phyloP scores from a whole-genome alignment of 2,113 vertebrate species.

The Terrapene triunguis region DNA sequence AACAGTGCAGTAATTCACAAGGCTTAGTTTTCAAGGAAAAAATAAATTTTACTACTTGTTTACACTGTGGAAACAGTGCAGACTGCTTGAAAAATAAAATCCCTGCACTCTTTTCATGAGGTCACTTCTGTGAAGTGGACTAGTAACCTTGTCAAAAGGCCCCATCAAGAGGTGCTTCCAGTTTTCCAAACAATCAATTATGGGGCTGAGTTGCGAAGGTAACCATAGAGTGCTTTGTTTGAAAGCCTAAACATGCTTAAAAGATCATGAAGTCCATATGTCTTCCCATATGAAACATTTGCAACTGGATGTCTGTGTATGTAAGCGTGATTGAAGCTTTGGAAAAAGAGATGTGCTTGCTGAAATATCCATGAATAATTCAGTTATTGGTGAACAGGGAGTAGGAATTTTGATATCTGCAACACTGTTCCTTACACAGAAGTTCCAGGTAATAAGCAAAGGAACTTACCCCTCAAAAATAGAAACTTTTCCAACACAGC shows the following conservation, averaged over 20 bases:
- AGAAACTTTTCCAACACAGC: neutral
- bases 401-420: constrained; percentile 14
- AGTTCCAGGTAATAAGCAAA: constrained; percentile 6
- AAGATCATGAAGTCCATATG: constrained; percentile 53
- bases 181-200: constrained; percentile 57
- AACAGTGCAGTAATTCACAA: neutral
- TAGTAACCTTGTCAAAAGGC: constrained; percentile 58
- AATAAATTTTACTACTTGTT: constrained; percentile 25
- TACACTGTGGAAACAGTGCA: neutral
- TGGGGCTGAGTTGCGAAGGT: constrained; percentile 27
- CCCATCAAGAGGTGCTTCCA: constrained; percentile 37
- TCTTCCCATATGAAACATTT: constrained; percentile 10
- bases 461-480: neutral
- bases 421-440: neutral
- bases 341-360: constrained; percentile 18
- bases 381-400: constrained; percentile 33
- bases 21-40: neutral
- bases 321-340: constrained; percentile 42
- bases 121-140: constrained; percentile 36
- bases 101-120: constrained; percentile 1
- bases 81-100: constrained; percentile 44
- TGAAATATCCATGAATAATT: constrained; percentile 45
- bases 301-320: constrained; percentile 7
- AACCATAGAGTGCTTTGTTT: constrained; percentile 55
- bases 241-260: constrained; percentile 47